phyloP scores from a whole-genome alignment of 2,113 vertebrate species.

The Mormoops blainvillei region DNA sequence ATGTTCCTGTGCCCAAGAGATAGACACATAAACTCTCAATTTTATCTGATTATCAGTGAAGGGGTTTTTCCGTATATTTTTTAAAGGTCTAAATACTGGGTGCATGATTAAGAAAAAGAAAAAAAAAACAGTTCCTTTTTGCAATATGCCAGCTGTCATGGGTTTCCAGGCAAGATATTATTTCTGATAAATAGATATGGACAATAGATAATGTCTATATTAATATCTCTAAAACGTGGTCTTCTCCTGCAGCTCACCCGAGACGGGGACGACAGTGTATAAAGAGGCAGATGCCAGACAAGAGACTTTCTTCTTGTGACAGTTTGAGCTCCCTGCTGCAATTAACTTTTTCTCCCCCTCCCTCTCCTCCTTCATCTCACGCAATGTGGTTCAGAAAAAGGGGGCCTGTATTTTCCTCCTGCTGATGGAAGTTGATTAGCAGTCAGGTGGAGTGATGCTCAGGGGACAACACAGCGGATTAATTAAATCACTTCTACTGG shows the following conservation, averaged over 20 bases:
- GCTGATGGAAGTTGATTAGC: slow-evolving; percentile 83
- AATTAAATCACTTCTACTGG: slow-evolving; percentile 85
- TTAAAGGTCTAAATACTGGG: neutral
- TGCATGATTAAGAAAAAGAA: too few species aligned
- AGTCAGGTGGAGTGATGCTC: slow-evolving; percentile 81
- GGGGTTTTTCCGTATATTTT: neutral
- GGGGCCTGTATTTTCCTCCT: slow-evolving; percentile 65
- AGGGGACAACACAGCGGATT: slow-evolving; percentile 76
- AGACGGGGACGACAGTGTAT: slow-evolving; percentile 32
- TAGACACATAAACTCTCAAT: neutral
- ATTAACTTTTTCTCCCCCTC: slow-evolving; percentile 66
- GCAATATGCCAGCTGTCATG: slow-evolving; percentile 57
- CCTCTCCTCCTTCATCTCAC: slow-evolving; percentile 62
- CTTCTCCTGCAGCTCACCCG: slow-evolving; percentile 33
- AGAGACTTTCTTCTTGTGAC: slow-evolving; percentile 68
- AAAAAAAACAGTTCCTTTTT: slow-evolving; percentile 19
- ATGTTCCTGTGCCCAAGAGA: neutral
- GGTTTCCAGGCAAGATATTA: slow-evolving; percentile 59
- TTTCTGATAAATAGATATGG: slow-evolving; percentile 70
- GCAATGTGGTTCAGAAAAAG: slow-evolving; percentile 44
- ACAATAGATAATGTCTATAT: slow-evolving; percentile 72
- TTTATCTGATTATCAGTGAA: slow-evolving; percentile 9
- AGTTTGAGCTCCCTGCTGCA: slow-evolving; percentile 66
- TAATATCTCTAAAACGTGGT: slow-evolving; percentile 49
- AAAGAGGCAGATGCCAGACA: slow-evolving; percentile 65